Evolutionary conservation across 2,797 vertebrate genomes (phyloP), one percentile per base, ranked within the genome.

Genomic region (Gouania willdenowi): DNA sequence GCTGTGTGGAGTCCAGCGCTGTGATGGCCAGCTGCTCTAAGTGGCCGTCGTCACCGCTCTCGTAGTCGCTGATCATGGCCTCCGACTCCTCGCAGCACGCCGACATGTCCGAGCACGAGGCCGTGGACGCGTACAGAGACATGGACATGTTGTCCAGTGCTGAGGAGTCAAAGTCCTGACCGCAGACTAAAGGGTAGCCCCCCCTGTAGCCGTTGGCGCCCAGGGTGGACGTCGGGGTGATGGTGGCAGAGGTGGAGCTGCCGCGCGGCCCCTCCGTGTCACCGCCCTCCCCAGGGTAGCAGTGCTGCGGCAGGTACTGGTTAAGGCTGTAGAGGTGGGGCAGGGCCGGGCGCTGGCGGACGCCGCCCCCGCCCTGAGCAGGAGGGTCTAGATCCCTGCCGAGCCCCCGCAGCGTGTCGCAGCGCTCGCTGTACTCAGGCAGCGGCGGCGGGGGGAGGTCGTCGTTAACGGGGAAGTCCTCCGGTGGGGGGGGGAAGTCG

Each of bases 101-200:
- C 0, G 95, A 98, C 91, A 98, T 91, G 49, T 99, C 97, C 0
- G 95, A 98, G 90, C 97, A 98, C 22, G 97, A 98, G 65, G 94
- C 94, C 9, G 94, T 92, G 80, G 93, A 92, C 27, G 93, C 84
- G 44, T 93, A 98, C 72, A 93, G 90, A 40, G 95, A 93, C 90
- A 97, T 73, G 64, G 96, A 94, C 83, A 93, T 82, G 87, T 86
- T 91, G 85, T 98, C 94, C 70, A 87, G 74, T 11, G 86, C 36
- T n/a, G 92, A 88, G 26, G 89, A 83, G 65, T 92, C 91, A 15
- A 92, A 92, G 89, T 92, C 91, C 71, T 86, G 83, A 2, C 41
- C 79, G 47, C 91, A 91, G 26, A 90, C 90, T 55, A 91, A 55
- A 47, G 86, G 51, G 4, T 81, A 92, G 50, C 88, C 85, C 20